phyloP scores from a whole-genome alignment of 2,113 vertebrate genomes.

The Natator depressus region DNA sequence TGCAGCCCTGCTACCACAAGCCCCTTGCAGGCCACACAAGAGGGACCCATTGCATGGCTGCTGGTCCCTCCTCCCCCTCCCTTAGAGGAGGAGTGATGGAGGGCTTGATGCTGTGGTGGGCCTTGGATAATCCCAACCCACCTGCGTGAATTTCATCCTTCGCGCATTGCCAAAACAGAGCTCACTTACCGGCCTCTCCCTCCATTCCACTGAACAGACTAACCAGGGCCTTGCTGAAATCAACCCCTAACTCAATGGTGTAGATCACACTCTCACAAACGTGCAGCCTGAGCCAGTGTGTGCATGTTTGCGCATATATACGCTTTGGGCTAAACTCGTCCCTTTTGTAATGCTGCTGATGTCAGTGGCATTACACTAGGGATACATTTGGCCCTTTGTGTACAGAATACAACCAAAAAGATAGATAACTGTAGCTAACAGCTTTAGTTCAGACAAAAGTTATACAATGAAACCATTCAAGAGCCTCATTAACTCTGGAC shows the following conservation, averaged over 20 bases:
- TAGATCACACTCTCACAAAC: not conserved
- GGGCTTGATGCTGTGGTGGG: no score
- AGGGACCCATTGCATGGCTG: no score
- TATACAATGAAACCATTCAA: constrained; percentile 63
- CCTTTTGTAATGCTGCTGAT: not conserved
- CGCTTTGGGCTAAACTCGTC: not conserved
- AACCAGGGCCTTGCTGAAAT: not conserved
- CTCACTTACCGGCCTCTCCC: no score
- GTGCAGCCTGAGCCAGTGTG: not conserved
- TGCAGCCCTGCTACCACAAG: not conserved
- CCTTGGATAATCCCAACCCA: no score
- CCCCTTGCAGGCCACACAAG: not conserved
- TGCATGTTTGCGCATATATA: not conserved
- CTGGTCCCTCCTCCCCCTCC: no score
- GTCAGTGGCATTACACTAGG: constrained; percentile 33
- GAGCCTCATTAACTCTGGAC: constrained; percentile 49
- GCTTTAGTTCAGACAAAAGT: not conserved
- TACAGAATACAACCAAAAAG: constrained; percentile 20
- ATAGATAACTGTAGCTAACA: not conserved
- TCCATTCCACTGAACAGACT: no score
- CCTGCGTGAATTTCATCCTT: no score
- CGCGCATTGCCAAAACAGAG: no score
- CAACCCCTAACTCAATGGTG: not conserved
- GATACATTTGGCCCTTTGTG: constrained; percentile 48
- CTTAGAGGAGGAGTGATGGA: no score